Evolutionary conservation across 2,888 invertebrate species (phyloP).

Genomic region (Drosophila incognita): DNA sequence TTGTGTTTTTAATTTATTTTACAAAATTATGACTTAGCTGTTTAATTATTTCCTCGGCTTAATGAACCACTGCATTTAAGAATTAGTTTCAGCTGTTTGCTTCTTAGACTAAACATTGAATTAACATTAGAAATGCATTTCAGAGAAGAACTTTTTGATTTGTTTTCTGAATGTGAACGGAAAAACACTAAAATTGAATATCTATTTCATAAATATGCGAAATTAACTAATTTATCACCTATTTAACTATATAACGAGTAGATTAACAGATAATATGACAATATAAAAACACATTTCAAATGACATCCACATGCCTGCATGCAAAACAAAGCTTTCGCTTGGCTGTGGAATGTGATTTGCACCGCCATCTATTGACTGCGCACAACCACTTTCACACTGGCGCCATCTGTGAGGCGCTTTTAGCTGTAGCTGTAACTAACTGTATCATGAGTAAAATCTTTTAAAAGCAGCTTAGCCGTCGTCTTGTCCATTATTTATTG

Average conservation of each 20-base stretch:
- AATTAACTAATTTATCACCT: neutral
- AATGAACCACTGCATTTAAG: neutral
- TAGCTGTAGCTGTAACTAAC: neutral
- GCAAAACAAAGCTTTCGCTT: constrained; percentile 46
- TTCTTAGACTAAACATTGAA: neutral
- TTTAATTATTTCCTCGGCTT: neutral
- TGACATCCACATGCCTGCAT: constrained; percentile 25
- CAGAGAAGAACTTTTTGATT: neutral
- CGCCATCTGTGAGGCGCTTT: constrained; percentile 65
- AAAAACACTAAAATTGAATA: too few species aligned
- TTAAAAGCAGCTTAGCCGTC: constrained; percentile 20
- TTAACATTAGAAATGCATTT: too few species aligned
- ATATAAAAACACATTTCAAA: neutral
- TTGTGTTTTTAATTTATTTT: too few species aligned
- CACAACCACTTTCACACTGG: neutral
- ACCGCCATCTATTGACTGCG: constrained; percentile 48
- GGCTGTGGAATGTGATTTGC: constrained; percentile 56
- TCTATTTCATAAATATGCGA: neutral
- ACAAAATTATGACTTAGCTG: too few species aligned
- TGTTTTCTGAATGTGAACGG: neutral
- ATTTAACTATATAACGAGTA: neutral
- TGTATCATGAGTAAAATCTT: constrained; percentile 5
- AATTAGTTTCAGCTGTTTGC: neutral
- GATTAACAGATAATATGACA: neutral
- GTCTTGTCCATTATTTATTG: constrained; percentile 41